Conservation (phyloP, 1,140 invertebrate species). For the Drosophila sturtevanti region DNA sequence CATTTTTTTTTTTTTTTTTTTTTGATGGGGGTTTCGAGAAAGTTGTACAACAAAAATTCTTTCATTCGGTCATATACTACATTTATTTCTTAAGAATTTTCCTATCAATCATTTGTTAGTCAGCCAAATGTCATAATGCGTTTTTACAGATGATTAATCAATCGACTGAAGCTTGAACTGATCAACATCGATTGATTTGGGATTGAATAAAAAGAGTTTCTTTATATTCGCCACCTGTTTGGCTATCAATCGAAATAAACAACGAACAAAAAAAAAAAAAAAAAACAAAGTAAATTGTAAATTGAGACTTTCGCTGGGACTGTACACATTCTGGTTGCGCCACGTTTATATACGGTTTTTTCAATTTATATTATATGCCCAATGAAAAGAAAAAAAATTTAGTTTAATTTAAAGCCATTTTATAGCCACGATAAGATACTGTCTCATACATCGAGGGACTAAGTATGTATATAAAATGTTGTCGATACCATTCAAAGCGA, state of each 20-base stretch:
- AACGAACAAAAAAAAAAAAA: not conserved
- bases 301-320: conserved; percentile 38
- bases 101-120: not conserved
- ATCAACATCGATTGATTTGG: conserved; percentile 1
- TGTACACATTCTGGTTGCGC: conserved; percentile 31
- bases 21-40: not conserved
- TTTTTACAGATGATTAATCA: conserved; percentile 17
- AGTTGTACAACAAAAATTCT: not conserved
- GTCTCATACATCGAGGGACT: conserved; percentile 7
- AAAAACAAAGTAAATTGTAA: not conserved
- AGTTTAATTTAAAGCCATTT: conserved; percentile 64
- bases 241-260: not conserved
- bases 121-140: conserved; percentile 8
- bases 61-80: no score
- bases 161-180: conserved; percentile 13
- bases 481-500: conserved; percentile 16
- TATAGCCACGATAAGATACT: conserved; percentile 66
- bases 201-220: not conserved
- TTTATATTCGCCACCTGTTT: conserved; percentile 24
- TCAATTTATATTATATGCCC: conserved; percentile 62
- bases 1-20: no score
- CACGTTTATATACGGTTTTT: conserved; percentile 51
- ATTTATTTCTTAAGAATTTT: conserved; percentile 11
- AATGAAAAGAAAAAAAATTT: conserved; percentile 29
- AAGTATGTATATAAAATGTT: conserved; percentile 39